Conservation (phyloP, 2,797 vertebrate genomes). For the Sebastolobus altivelis region DNA sequence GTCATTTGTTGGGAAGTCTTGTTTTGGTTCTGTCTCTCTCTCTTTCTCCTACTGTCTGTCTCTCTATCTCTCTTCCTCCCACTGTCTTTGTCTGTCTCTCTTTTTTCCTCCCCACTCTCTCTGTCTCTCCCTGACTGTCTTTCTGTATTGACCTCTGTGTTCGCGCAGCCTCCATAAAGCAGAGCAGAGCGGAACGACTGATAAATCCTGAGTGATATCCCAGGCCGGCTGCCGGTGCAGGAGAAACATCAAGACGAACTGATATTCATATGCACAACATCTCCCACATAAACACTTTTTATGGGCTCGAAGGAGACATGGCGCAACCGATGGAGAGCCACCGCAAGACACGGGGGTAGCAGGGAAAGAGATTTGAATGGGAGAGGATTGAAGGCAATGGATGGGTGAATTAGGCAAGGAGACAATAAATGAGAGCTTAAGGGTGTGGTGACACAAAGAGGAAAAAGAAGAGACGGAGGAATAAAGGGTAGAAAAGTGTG, state of each 20-base stretch:
- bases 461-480: conserved; percentile 36
- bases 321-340: neutral
- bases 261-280: conserved; percentile 71
- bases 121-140: neutral
- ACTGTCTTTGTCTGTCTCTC: conserved; percentile 5
- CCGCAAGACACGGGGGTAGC: neutral
- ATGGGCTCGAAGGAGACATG: conserved; percentile 40
- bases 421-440: conserved; percentile 52
- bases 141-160: conserved; percentile 65
- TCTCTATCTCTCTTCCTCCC: neutral
- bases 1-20: conserved; percentile 51
- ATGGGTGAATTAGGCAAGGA: conserved; percentile 42
- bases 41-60: too few species aligned
- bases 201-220: conserved; percentile 65
- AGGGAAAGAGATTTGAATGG: conserved; percentile 15
- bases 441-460: conserved; percentile 41
- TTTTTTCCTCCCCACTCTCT: neutral
- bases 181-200: conserved; percentile 54
- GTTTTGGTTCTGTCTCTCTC: neutral
- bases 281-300: conserved; percentile 58
- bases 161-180: conserved; percentile 58
- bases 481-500: conserved; percentile 41
- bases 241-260: conserved; percentile 55
- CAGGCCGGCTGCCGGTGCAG: conserved; percentile 28
- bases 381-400: conserved; percentile 34